Base-by-base conservation (phyloP, 2,888 invertebrate genomes). In the Dorcus hopei region DNA sequence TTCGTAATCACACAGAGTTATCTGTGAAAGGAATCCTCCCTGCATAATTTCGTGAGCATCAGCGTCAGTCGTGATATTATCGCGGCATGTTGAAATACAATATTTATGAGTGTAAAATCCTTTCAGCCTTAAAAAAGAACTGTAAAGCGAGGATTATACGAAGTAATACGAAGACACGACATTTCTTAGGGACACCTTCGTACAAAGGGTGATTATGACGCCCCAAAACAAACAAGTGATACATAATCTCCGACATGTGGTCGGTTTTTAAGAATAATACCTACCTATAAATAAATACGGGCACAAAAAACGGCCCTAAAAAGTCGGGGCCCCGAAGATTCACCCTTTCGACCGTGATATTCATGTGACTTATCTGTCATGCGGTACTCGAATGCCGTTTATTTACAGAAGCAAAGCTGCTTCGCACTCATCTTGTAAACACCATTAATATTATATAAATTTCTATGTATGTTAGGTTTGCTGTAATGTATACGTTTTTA, bases 161-260 rank as follows among this genome's bases (percentile, higher is more conserved):
- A 1, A 33, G 26, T 14, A 42, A 42, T 42, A 42, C 42, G 42
- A 42, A 42, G 14, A 42, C 42, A 42, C 42, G 42, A 42, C 42
- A 14, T 42, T 42, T 42, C 14, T 14, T 14, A 42, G 11, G 14
- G 42, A 42, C 42, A 42, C 42, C 42, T 42, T 42, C 42, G 14
- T 14, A 42, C 42, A 42, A 11, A 42, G 42, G 14, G 14, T 14
- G 42, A 42, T 42, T 42, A 42, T 42, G 42, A 42, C 42, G 42
- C 42, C 55, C 59, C 49, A 55, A 59, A 52, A 59, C 55, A 59
- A 59, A 59, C 55, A 59, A 52, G 56, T 56, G 55, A 45, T 49
- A 41, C 49, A 48, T 55, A 59, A 59, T 54, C 59, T 48, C 49
- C 51, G 42, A 59, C 59, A 55, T 59, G 55, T 59, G 59, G 59